Evolutionary conservation across 2,888 invertebrate genomes (phyloP).

Genomic region (Teleogryllus oceanicus): DNA sequence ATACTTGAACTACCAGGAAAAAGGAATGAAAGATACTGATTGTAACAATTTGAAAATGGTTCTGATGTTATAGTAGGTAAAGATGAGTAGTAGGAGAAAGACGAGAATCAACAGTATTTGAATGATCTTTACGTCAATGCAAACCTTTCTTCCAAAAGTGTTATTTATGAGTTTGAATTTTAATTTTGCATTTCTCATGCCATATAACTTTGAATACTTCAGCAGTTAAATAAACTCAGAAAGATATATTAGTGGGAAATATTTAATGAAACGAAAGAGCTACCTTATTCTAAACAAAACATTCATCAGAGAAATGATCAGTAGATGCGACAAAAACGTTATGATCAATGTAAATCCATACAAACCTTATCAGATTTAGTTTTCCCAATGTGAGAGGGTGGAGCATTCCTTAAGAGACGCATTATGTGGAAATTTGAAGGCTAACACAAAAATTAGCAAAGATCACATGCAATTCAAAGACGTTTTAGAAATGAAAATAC

Average conservation of each 20-base stretch:
- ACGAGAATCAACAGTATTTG: too few relatives aligned
- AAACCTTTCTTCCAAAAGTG: too few relatives aligned
- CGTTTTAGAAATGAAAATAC: neutral
- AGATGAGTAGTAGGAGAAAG: too few relatives aligned
- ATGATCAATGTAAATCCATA: conserved; percentile 36
- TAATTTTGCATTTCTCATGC: too few relatives aligned
- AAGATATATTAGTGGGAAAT: neutral
- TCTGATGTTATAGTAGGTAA: too few relatives aligned
- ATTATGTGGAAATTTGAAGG: conserved; percentile 74
- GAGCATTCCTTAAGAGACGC: conserved; percentile 77
- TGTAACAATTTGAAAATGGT: too few relatives aligned
- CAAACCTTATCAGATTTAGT: conserved; percentile 84
- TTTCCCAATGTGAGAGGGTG: conserved; percentile 79
- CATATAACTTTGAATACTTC: neutral
- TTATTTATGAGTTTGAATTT: too few relatives aligned
- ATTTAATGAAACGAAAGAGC: conserved; percentile 18
- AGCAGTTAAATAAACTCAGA: neutral
- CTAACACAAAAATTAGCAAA: conserved; percentile 50
- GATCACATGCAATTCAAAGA: neutral
- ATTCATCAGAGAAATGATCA: neutral
- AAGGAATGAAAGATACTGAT: too few relatives aligned
- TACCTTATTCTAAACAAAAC: neutral
- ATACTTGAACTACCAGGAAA: too few relatives aligned
- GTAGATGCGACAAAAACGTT: neutral
- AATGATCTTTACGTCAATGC: too few relatives aligned